phyloP scores from a whole-genome alignment of 2,888 invertebrate species.

The Hydropsyche betteni region DNA sequence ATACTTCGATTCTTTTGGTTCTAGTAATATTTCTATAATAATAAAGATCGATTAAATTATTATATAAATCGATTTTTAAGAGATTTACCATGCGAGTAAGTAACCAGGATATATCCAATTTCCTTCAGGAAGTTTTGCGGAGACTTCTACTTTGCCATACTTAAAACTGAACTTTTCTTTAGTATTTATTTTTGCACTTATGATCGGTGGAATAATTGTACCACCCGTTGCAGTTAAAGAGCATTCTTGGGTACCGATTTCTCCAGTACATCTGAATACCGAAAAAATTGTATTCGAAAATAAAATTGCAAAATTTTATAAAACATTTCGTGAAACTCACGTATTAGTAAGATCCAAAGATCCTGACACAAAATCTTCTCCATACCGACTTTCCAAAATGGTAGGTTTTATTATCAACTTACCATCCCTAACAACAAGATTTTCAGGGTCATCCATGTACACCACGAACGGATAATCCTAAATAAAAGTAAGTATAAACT shows the following conservation, averaged over 20 bases:
- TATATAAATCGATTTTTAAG: not conserved
- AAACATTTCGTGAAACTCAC: slow-evolving; percentile 53
- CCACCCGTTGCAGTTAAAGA: slow-evolving; percentile 61
- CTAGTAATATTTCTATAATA: slow-evolving; percentile 69
- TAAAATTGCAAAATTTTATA: not conserved
- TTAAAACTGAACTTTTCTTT: slow-evolving; percentile 73
- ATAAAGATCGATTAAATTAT: not conserved
- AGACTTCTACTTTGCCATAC: slow-evolving; percentile 76
- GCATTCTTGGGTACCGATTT: slow-evolving; percentile 62
- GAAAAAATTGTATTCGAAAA: not conserved
- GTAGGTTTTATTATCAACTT: slow-evolving; percentile 70
- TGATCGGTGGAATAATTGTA: slow-evolving; percentile 74
- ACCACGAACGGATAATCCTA: slow-evolving; percentile 78
- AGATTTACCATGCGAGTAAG: not conserved
- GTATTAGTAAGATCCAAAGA: slow-evolving; percentile 59
- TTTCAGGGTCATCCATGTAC: slow-evolving; percentile 68
- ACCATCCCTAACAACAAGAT: slow-evolving; percentile 65
- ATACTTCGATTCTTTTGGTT: slow-evolving; percentile 71
- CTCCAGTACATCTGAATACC: slow-evolving; percentile 64
- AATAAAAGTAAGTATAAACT: slow-evolving; percentile 44
- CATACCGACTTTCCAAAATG: slow-evolving; percentile 65
- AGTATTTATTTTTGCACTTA: slow-evolving; percentile 73
- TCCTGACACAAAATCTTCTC: slow-evolving; percentile 62
- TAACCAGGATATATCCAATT: slow-evolving; percentile 84
- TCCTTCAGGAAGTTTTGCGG: slow-evolving; percentile 77